Conservation (phyloP, 2,888 invertebrate genomes). For the Harmothoe impar region DNA sequence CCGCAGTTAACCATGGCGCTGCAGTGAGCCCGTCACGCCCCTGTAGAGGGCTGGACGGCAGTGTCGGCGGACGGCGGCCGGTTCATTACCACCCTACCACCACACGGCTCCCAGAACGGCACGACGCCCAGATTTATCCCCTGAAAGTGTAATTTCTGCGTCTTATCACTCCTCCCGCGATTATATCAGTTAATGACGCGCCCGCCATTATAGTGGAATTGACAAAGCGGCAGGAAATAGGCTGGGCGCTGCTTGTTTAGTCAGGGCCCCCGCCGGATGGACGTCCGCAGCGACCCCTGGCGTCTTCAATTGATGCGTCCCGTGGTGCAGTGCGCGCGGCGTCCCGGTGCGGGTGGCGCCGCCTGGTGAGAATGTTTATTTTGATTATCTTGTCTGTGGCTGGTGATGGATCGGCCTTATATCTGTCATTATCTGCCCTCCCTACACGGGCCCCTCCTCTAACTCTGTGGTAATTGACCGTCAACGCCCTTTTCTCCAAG, state of each 20-base stretch:
- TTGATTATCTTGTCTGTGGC: conserved; percentile 46
- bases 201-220: conserved; percentile 44
- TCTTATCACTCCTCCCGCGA: conserved; percentile 33
- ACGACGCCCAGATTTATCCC: conserved; percentile 32
- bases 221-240: conserved; percentile 58
- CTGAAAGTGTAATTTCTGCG: conserved; percentile 47
- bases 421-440: conserved; percentile 47
- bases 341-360: conserved; percentile 33
- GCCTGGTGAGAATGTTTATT: conserved; percentile 44
- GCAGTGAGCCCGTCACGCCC: no score
- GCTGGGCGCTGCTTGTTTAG: conserved; percentile 42
- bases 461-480: not conserved
- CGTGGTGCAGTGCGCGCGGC: conserved; percentile 20
- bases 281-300: conserved; percentile 51
- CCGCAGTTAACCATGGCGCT: no score
- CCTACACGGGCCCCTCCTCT: conserved; percentile 2
- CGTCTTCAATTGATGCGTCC: conserved; percentile 58
- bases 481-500: not conserved
- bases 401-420: conserved; percentile 55
- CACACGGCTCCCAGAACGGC: conserved; percentile 25
- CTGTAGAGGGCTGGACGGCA: not conserved
- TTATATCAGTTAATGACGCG: conserved; percentile 59
- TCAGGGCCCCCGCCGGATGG: conserved; percentile 48
- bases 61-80: not conserved
- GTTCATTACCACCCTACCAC: conserved; percentile 10